Percentiles rank a stretch among this genome's conserved stretches.
These are phyloP conservation scores for Menura novaehollandiae DNA, from an alignment of 2,113 vertebrate genomes.

Conservation along the genomic window DNA sequence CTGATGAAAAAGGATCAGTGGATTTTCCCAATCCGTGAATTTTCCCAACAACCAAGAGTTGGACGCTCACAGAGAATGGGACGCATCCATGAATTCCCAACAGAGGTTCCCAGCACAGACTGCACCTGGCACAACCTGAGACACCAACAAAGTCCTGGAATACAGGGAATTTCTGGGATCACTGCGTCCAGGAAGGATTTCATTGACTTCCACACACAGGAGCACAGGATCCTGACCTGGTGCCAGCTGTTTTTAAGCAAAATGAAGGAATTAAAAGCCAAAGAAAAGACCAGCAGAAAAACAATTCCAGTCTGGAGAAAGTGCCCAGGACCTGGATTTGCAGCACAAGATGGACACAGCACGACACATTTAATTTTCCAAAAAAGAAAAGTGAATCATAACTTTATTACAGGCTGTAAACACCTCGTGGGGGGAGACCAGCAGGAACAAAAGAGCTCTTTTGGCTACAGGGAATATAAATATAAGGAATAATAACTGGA, in stretches of 20 bases:
- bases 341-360: not conserved
- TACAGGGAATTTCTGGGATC: not conserved
- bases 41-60: not conserved
- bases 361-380: not conserved
- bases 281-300: not conserved
- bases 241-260: not conserved
- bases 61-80: fast-evolving
- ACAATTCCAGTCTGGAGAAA: not conserved
- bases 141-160: not conserved
- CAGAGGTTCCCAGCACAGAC: not conserved
- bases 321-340: not conserved
- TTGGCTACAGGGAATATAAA: not conserved
- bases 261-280: not conserved
- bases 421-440: not conserved
- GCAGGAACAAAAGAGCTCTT: not conserved
- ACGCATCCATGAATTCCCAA: not conserved
- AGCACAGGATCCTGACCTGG: not conserved
- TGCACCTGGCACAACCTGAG: fast-evolving
- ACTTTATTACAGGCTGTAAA: not conserved
- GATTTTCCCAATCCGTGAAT: not conserved
- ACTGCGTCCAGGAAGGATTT: fast-evolving
- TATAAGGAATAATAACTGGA: not conserved
- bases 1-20: not conserved
- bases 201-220: not conserved
- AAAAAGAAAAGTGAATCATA: not conserved